Evolutionary conservation across 2,797 vertebrate species (phyloP).

Genomic region (Ispidina picta): DNA sequence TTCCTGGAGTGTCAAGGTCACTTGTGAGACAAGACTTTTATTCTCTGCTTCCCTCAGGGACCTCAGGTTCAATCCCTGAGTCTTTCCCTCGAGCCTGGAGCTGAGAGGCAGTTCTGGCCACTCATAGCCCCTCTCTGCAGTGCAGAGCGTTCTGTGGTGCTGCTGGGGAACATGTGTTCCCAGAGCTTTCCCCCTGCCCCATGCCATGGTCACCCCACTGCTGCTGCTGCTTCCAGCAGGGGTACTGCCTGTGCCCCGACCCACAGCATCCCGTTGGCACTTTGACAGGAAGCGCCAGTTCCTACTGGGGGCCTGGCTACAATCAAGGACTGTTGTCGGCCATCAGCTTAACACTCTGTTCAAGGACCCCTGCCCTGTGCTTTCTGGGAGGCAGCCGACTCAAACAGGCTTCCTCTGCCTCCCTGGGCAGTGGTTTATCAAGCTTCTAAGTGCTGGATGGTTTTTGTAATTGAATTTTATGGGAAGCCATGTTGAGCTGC

Average conservation of each 20-base stretch:
- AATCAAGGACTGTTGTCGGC: neutral
- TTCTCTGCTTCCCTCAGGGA: neutral
- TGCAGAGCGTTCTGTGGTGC: neutral
- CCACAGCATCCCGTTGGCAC: accelerated
- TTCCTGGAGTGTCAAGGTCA: neutral
- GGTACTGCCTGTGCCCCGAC: neutral
- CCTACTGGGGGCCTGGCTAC: neutral
- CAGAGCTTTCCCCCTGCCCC: neutral
- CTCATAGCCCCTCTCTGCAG: neutral
- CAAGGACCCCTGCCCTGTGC: neutral
- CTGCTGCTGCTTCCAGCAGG: neutral
- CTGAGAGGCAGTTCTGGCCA: neutral
- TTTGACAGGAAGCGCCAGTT: accelerated
- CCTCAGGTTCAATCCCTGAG: neutral
- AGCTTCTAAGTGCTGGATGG: neutral
- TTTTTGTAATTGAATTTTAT: neutral
- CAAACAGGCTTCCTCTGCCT: neutral
- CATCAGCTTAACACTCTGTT: neutral
- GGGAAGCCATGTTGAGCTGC: neutral
- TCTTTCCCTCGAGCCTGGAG: neutral
- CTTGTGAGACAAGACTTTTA: neutral
- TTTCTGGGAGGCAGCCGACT: neutral
- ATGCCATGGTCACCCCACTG: accelerated
- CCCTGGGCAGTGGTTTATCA: neutral
- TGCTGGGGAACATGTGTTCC: neutral